phyloP scores from a whole-genome alignment of 1,140 invertebrate species.

The Polyergus mexicanus region DNA sequence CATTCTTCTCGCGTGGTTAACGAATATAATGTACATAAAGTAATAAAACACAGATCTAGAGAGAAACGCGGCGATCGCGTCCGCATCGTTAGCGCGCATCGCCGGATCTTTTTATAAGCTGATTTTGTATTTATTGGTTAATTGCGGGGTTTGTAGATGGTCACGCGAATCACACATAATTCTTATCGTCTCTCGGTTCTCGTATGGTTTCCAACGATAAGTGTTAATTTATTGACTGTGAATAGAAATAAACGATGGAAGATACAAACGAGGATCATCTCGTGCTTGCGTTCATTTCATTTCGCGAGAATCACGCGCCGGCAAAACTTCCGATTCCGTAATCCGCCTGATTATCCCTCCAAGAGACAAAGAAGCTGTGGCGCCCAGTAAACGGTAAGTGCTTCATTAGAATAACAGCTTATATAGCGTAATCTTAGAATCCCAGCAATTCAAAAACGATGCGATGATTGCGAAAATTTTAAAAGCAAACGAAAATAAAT shows the following conservation, averaged over 20 bases:
- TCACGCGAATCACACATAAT: slow-evolving; percentile 71
- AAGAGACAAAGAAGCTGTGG: slow-evolving; percentile 15
- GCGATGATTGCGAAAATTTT: slow-evolving; percentile 14
- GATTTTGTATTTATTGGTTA: slow-evolving; percentile 85
- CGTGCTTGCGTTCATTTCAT: slow-evolving; percentile 10
- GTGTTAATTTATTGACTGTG: slow-evolving; percentile 86
- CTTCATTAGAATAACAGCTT: slow-evolving; percentile 43
- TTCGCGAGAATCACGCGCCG: neutral
- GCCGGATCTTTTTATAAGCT: slow-evolving; percentile 80
- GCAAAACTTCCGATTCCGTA: slow-evolving; percentile 38
- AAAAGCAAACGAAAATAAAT: neutral
- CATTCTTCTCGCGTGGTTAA: slow-evolving; percentile 75
- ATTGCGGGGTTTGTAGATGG: slow-evolving; percentile 77
- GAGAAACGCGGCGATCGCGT: slow-evolving; percentile 54
- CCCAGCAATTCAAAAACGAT: neutral
- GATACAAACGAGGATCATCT: slow-evolving; percentile 56
- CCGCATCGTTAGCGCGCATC: slow-evolving; percentile 46
- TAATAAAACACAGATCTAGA: slow-evolving; percentile 37
- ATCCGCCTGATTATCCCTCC: slow-evolving; percentile 39
- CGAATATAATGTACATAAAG: slow-evolving; percentile 68
- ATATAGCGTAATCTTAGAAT: slow-evolving; percentile 30
- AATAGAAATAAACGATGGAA: slow-evolving; percentile 82
- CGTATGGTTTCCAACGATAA: slow-evolving; percentile 80
- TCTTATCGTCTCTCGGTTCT: slow-evolving; percentile 78
- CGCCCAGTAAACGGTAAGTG: slow-evolving; percentile 54